Conservation (phyloP, 2,888 invertebrate species). For the Dugesia japonica region DNA sequence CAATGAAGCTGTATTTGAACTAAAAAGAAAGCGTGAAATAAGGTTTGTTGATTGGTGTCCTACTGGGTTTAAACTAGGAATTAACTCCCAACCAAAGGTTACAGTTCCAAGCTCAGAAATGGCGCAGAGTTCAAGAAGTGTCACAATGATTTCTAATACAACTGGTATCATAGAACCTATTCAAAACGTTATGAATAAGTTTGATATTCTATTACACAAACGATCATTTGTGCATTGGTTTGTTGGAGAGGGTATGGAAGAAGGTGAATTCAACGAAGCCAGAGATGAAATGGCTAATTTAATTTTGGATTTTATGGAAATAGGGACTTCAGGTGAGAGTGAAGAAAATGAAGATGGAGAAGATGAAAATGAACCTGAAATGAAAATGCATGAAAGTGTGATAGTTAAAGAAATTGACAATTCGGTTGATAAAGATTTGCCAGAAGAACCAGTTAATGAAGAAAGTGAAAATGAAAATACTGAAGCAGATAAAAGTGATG, state of each 20-base stretch:
- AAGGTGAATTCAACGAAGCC: slow-evolving; percentile 37
- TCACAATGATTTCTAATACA: slow-evolving; percentile 69
- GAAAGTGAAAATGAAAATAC: neutral
- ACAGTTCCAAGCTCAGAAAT: slow-evolving; percentile 42
- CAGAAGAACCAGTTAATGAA: neutral
- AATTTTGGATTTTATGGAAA: slow-evolving; percentile 49
- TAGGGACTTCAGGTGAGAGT: slow-evolving; percentile 37
- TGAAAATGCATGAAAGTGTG: too few species aligned
- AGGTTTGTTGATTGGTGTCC: slow-evolving; percentile 34
- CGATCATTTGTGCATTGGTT: slow-evolving; percentile 38
- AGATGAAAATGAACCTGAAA: too few species aligned
- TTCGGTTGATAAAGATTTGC: neutral
- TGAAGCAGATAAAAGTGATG: neutral
- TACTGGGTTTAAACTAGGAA: slow-evolving; percentile 51
- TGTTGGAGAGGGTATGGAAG: slow-evolving; percentile 38
- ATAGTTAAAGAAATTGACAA: neutral
- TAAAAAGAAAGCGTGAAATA: slow-evolving; percentile 20
- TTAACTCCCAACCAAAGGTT: slow-evolving; percentile 58
- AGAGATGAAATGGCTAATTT: slow-evolving; percentile 61
- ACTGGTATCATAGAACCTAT: slow-evolving; percentile 52
- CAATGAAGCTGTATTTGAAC: neutral
- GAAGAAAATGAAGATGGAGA: neutral
- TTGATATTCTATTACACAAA: slow-evolving; percentile 38
- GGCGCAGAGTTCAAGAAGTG: slow-evolving; percentile 59
- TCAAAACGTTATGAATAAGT: slow-evolving; percentile 37